These are phyloP conservation scores for Coracias cyanogaster DNA, from an alignment of 2,797 vertebrate genomes.

Conservation along the genomic window DNA sequence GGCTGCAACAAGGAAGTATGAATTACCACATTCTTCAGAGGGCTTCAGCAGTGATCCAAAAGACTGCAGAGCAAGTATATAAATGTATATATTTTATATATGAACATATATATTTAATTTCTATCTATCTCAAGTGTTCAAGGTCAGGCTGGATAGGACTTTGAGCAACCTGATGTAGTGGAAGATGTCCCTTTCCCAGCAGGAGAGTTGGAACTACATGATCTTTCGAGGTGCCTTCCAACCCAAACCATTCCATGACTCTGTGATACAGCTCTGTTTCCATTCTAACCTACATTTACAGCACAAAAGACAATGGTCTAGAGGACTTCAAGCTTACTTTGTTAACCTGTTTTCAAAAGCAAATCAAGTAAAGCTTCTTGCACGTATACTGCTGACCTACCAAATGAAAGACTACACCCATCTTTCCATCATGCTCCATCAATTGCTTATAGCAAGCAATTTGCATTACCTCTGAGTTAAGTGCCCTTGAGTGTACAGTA, in stretches of 20 bases:
- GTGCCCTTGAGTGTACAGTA: slow-evolving; percentile 59
- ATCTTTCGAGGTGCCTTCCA: background rate
- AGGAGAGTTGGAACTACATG: background rate
- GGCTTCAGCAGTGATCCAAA: background rate
- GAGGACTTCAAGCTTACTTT: background rate
- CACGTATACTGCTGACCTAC: slow-evolving; percentile 7
- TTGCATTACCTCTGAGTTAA: slow-evolving; percentile 62
- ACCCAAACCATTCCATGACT: background rate
- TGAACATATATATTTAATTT: background rate
- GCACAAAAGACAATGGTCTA: background rate
- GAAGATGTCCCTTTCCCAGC: background rate
- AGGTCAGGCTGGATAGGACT: background rate
- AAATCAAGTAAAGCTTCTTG: slow-evolving; percentile 40
- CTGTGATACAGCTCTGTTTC: background rate
- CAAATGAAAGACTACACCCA: slow-evolving; percentile 58
- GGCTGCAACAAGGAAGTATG: background rate
- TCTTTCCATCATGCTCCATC: slow-evolving; percentile 59
- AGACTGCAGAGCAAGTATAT: background rate
- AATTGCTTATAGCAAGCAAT: slow-evolving; percentile 59
- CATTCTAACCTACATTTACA: background rate
- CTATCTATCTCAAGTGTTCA: background rate
- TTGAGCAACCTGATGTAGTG: background rate
- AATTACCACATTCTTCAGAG: background rate
- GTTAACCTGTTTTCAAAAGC: slow-evolving; percentile 45
- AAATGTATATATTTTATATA: no score